Conservation (phyloP, 64 coral and sea anemone genomes). For the Astreopora myriophthalma region DNA sequence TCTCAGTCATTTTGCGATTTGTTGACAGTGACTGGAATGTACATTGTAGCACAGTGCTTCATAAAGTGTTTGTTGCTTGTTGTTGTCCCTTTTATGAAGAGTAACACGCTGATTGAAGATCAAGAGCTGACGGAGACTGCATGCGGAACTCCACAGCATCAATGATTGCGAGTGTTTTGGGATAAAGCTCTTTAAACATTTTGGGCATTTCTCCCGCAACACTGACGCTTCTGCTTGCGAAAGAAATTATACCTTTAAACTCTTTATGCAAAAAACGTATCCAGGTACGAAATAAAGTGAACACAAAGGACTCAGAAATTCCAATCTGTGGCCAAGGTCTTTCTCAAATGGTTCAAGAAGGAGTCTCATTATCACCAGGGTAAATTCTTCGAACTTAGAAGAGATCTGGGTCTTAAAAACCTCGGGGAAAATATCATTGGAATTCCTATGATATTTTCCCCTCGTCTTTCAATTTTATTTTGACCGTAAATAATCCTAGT, state of each 20-base stretch:
- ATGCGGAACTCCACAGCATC: constrained; percentile 60
- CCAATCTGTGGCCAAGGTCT: constrained; percentile 28
- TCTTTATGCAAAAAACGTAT: constrained; percentile 55
- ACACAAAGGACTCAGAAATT: constrained; percentile 26
- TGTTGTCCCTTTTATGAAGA: constrained; percentile 58
- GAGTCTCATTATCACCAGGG: background rate
- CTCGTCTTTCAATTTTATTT: background rate
- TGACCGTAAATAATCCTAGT: background rate
- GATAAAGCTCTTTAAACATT: constrained; percentile 60
- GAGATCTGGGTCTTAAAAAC: constrained; percentile 10
- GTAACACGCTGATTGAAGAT: constrained; percentile 39
- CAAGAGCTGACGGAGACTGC: constrained; percentile 29
- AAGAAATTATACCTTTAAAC: constrained; percentile 4
- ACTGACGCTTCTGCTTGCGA: constrained; percentile 5
- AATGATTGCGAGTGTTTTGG: constrained; percentile 52
- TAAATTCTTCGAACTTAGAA: background rate
- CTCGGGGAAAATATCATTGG: too few relatives aligned
- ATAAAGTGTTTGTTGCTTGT: too few relatives aligned
- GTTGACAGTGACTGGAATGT: too few relatives aligned
- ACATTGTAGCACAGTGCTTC: too few relatives aligned
- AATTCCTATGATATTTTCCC: background rate
- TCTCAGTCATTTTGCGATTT: too few relatives aligned
- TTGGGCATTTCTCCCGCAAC: constrained; percentile 15
- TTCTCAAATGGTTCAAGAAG: constrained; percentile 27
- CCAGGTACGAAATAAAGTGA: constrained; percentile 26